phyloP scores from a whole-genome alignment of 2,113 vertebrate species.

The Alectura lathami region DNA sequence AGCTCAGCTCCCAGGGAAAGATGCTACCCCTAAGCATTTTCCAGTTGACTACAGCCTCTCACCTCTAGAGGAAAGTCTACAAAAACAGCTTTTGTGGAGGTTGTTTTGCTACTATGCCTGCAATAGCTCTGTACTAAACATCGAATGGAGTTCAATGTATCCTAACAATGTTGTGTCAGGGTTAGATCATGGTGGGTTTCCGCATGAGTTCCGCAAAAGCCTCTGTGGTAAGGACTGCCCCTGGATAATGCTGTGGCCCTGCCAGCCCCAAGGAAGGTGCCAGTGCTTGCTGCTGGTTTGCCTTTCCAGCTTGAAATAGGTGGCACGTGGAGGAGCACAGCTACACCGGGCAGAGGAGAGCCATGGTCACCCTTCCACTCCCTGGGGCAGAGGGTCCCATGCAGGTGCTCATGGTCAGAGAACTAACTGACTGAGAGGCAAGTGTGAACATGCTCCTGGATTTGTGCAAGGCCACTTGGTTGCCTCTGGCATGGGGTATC shows the following conservation, averaged over 20 bases:
- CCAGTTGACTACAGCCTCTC: background rate
- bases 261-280: background rate
- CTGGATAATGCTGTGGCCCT: background rate
- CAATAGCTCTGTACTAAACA: background rate
- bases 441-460: background rate
- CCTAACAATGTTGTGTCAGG: background rate
- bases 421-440: background rate
- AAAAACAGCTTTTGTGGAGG: background rate
- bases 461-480: background rate
- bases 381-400: background rate
- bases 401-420: background rate
- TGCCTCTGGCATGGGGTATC: background rate
- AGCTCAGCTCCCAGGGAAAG: background rate
- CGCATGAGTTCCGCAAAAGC: background rate
- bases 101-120: background rate
- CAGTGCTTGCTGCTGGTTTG: background rate
- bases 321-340: background rate
- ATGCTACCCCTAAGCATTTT: background rate
- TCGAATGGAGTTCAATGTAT: background rate
- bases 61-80: background rate
- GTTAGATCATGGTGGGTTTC: background rate
- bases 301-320: background rate
- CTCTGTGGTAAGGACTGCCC: accelerated
- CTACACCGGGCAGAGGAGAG: too few relatives aligned
- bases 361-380: background rate